A percentile compares a stretch with the other conserved stretches of the same genome.
These are phyloP conservation scores for Drosophila testacea DNA, from an alignment of 2,888 invertebrate genomes.

Conservation along the genomic window DNA sequence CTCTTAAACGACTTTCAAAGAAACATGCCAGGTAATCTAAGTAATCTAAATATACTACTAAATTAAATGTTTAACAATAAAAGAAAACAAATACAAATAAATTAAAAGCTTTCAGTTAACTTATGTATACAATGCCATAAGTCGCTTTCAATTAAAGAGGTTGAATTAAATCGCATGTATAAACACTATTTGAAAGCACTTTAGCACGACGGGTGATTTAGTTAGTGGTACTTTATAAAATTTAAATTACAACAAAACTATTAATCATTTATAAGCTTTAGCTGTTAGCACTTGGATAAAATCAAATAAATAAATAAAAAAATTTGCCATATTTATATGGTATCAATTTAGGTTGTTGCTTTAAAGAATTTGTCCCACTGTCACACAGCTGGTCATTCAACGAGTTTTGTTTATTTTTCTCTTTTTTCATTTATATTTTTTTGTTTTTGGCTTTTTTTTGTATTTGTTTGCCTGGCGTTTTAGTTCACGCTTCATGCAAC, in stretches of 20 bases:
- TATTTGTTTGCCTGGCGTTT: constrained; percentile 37
- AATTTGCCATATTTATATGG: too few relatives aligned
- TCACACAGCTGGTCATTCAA: constrained; percentile 26
- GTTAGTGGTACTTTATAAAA: too few relatives aligned
- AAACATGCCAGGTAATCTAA: constrained; percentile 1
- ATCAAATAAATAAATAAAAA: too few relatives aligned
- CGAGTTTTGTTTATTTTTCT: constrained; percentile 37
- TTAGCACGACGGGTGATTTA: too few relatives aligned
- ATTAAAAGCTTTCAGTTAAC: background rate
- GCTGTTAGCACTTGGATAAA: too few relatives aligned
- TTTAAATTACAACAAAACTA: too few relatives aligned
- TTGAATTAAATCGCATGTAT: too few relatives aligned
- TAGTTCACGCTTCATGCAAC: constrained; percentile 47
- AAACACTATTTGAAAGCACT: too few relatives aligned
- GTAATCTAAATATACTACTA: background rate
- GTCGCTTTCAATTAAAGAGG: too few relatives aligned
- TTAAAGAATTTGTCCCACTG: constrained; percentile 31
- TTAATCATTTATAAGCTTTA: too few relatives aligned
- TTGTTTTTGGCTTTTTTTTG: constrained; percentile 10
- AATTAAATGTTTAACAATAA: background rate
- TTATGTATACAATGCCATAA: too few relatives aligned
- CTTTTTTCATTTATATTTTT: constrained; percentile 2
- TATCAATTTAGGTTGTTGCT: background rate
- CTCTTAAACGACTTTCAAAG: background rate
- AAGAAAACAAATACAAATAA: background rate